Base-by-base conservation (phyloP, 2,797 vertebrate genomes). In the Brotula barbata region DNA sequence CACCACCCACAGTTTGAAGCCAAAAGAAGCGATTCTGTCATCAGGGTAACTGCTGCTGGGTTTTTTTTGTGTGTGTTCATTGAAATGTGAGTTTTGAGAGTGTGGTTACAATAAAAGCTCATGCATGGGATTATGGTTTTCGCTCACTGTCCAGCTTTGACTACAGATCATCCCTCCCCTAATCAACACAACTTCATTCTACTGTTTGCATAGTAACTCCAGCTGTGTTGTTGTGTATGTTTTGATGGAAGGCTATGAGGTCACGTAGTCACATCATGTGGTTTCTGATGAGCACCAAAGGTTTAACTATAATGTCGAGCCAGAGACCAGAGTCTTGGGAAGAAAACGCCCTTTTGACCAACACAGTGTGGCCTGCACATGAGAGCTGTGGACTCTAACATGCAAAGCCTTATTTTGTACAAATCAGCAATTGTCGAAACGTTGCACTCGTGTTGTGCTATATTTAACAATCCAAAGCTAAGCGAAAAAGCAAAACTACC, bases 151-250 rank as follows among this genome's bases (percentile, higher is more conserved):
- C 74, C 61, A 41, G 23, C 13, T 33, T 57, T 67, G 45, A 63
- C 39, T 58, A 19, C 47, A 28, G 16, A 6, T 3, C 34, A 37
- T 55, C 22, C 53, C 51, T 42, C 44, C 25, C 23, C 1, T 56
- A 49, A 64, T 72, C 53, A 52, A 15, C 28, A 21, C n/a, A 34
- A 46, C 28, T 56, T 72, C 19, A 22, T 47, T 58, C 42, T 45
- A 36, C 44, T 77, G 62, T 79, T 79, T 71, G 55, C 79, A 66
- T 77, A 73, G 81, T 70, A 81, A 87, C 78, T 42, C 60, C 75
- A 73, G 75, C 69, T 75, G 76, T 83, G 71, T 88, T 85, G 75
- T 73, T 74, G 71, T 75, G 53, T 83, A 47, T 79, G 75, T 77
- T 87, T 81, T 69, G 52, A 75, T 75, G 68, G 54, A 48, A 68